phyloP scores from a whole-genome alignment of 2,797 vertebrate species.

The Glyptemys insculpta region DNA sequence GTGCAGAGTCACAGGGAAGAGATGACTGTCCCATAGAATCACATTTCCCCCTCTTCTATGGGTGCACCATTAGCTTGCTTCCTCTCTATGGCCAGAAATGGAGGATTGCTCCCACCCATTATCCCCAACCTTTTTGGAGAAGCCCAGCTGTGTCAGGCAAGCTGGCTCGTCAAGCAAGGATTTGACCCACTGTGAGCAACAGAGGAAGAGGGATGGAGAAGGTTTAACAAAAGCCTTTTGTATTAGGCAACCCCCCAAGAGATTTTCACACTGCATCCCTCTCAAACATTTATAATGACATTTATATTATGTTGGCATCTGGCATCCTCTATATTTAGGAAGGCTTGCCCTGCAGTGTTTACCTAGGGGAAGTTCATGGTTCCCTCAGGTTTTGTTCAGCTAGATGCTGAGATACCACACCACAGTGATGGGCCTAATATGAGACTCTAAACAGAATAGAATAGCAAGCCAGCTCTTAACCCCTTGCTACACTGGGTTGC shows the following conservation, averaged over 20 bases:
- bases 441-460: neutral
- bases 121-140: neutral
- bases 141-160: neutral
- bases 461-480: neutral
- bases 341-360: neutral
- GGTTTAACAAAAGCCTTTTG: constrained; percentile 38
- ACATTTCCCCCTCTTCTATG: neutral
- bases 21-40: neutral
- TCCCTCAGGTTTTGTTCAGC: neutral
- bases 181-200: neutral
- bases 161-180: neutral
- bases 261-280: neutral
- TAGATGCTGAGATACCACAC: neutral
- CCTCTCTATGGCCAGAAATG: neutral
- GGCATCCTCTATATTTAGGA: neutral
- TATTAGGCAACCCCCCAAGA: constrained; percentile 35
- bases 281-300: neutral
- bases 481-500: neutral
- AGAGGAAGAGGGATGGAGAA: constrained; percentile 5
- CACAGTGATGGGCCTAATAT: neutral
- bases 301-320: neutral
- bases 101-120: neutral
- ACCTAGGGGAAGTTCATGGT: rapidly evolving
- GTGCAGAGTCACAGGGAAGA: rapidly evolving
- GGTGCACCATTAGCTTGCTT: neutral